A percentile compares a stretch with the other conserved stretches of the same genome.
phyloP scores from a whole-genome alignment of 2,888 invertebrate genomes.

The Pediacus dermestoides region DNA sequence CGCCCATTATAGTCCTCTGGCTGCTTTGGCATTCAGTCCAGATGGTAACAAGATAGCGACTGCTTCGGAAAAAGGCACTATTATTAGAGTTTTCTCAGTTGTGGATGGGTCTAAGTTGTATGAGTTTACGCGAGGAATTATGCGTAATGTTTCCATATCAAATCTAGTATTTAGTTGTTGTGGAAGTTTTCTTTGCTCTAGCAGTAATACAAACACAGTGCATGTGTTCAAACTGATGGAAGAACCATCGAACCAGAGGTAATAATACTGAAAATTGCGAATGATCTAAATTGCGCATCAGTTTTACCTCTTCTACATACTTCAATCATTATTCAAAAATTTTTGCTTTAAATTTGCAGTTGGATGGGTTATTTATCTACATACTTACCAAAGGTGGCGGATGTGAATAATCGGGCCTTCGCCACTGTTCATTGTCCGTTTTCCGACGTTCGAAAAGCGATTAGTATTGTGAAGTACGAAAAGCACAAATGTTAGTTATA shows the following conservation, averaged over 20 bases:
- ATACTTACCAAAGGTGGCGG: constrained; percentile 89
- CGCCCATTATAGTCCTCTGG: constrained; percentile 94
- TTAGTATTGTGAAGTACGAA: constrained; percentile 82
- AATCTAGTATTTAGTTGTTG: constrained; percentile 93
- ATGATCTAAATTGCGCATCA: too few relatives aligned
- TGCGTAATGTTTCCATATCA: constrained; percentile 91
- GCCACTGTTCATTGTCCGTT: constrained; percentile 89
- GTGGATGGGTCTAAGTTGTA: constrained; percentile 85
- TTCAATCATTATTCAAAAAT: too few relatives aligned
- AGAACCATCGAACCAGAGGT: too few relatives aligned
- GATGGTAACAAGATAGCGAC: constrained; percentile 79
- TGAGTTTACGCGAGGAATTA: constrained; percentile 95
- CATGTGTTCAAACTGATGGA: constrained; percentile 96
- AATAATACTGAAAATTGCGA: too few relatives aligned
- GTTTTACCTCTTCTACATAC: too few relatives aligned
- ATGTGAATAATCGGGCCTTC: constrained; percentile 92
- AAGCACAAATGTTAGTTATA: constrained; percentile 3
- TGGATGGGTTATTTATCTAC: constrained; percentile 93
- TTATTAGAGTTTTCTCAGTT: constrained; percentile 89
- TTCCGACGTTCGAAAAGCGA: constrained; percentile 80
- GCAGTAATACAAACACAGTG: constrained; percentile 97
- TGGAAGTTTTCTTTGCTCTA: constrained; percentile 85
- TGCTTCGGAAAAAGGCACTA: constrained; percentile 92
- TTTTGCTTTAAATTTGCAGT: constrained; percentile 61
- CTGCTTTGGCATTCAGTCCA: constrained; percentile 89